Percentiles rank a stretch among this genome's conserved stretches.
These are phyloP conservation scores for Corythaeola cristata DNA, from an alignment of 2,113 vertebrate species.

Conservation along the genomic window DNA sequence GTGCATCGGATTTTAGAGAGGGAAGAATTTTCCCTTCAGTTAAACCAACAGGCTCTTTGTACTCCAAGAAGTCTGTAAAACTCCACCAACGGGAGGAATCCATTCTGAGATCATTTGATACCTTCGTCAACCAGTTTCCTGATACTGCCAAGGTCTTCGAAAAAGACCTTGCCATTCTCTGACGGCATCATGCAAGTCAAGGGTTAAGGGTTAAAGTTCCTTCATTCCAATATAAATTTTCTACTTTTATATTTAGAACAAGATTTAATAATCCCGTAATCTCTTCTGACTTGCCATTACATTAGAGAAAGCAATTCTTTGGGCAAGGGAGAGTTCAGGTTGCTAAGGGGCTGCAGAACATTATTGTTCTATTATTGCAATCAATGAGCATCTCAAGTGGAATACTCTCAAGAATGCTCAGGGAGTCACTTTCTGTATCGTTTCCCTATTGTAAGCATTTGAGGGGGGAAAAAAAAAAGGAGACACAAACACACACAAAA, in stretches of 20 bases:
- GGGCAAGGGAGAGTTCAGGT: not conserved
- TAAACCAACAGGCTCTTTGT: not conserved
- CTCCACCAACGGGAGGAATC: not conserved
- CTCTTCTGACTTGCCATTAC: not conserved
- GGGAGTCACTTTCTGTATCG: not conserved
- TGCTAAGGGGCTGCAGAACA: not conserved
- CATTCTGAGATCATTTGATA: fast-evolving
- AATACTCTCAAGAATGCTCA: not conserved
- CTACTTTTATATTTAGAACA: not conserved
- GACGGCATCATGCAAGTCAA: not conserved
- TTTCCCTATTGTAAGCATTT: not conserved
- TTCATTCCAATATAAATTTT: not conserved
- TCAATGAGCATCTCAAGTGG: not conserved
- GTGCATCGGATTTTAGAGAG: not conserved
- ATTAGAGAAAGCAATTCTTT: not conserved
- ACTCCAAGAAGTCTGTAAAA: too few relatives aligned
- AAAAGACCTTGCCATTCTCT: not conserved
- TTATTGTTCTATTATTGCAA: not conserved
- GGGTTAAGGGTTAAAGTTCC: not conserved
- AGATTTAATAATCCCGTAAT: not conserved
- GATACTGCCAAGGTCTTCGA: not conserved
- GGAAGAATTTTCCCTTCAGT: not conserved
- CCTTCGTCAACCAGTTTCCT: not conserved
- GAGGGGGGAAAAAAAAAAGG: too few relatives aligned
- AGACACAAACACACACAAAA: too few relatives aligned